Evolutionary conservation across 2,888 invertebrate genomes (phyloP).

Genomic region (Panzeria rudis): DNA sequence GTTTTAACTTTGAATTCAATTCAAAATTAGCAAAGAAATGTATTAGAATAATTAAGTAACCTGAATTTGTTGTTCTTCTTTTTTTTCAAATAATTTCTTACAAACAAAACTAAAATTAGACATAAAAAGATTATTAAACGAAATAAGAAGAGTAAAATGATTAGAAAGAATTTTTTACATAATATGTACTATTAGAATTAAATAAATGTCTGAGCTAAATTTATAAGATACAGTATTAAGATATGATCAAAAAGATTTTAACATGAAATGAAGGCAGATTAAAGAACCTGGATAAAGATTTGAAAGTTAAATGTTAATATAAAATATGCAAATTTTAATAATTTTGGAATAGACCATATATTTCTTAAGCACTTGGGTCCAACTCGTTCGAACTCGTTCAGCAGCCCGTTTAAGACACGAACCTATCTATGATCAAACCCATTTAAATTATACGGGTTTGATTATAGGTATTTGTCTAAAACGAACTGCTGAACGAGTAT

Average conservation of each 20-base stretch:
- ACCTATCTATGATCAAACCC: too few relatives aligned
- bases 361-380: too few relatives aligned
- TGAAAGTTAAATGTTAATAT: not conserved
- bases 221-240: slow-evolving; percentile 1
- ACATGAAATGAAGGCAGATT: not conserved
- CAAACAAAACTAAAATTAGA: too few relatives aligned
- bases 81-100: not conserved
- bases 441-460: too few relatives aligned
- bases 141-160: slow-evolving; percentile 5
- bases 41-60: slow-evolving; percentile 26
- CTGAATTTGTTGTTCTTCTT: not conserved
- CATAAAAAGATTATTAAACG: not conserved
- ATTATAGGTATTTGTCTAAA: too few relatives aligned
- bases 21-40: slow-evolving; percentile 55
- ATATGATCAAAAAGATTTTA: too few relatives aligned
- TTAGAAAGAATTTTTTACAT: not conserved
- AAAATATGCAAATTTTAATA: not conserved
- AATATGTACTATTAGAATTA: slow-evolving; percentile 21
- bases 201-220: slow-evolving; percentile 34
- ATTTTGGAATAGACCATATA: too few relatives aligned
- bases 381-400: too few relatives aligned
- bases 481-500: too few relatives aligned
- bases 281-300: not conserved
- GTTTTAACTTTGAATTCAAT: slow-evolving; percentile 70
- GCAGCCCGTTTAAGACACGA: too few relatives aligned